These are phyloP conservation scores for Caenorhabditis doughertyi DNA, from an alignment of 2,888 invertebrate species.

Conservation along the genomic window DNA sequence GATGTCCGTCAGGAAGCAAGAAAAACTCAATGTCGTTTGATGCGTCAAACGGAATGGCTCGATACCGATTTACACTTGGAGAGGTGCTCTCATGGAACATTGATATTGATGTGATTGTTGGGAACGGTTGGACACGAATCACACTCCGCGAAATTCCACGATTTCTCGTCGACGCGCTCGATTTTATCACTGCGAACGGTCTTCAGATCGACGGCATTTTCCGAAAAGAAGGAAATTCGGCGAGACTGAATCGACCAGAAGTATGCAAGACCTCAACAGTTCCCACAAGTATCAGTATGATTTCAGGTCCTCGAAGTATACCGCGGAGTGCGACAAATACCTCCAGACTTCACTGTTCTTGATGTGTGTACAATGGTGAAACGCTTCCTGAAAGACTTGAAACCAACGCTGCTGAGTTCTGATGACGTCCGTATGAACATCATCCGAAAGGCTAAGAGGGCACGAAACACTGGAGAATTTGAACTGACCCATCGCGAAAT, in stretches of 20 bases:
- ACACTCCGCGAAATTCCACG: constrained; percentile 61
- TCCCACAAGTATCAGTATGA: neutral
- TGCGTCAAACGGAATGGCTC: constrained; percentile 30
- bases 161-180: constrained; percentile 75
- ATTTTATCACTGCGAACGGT: constrained; percentile 63
- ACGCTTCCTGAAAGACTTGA: constrained; percentile 71
- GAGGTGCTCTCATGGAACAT: constrained; percentile 59
- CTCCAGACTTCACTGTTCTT: constrained; percentile 66
- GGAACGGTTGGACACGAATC: constrained; percentile 60
- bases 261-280: constrained; percentile 9
- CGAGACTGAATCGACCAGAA: constrained; percentile 60
- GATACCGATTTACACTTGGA: constrained; percentile 51
- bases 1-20: constrained; percentile 55
- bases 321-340: constrained; percentile 66
- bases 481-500: constrained; percentile 51
- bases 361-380: constrained; percentile 76
- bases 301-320: constrained; percentile 62
- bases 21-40: constrained; percentile 52
- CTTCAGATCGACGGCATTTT: constrained; percentile 72
- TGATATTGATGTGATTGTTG: constrained; percentile 56
- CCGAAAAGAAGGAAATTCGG: constrained; percentile 72
- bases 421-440: constrained; percentile 50
- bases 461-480: constrained; percentile 25
- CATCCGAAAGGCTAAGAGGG: constrained; percentile 35
- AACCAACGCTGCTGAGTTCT: constrained; percentile 54